Conservation (phyloP, 2,797 vertebrate genomes). For the Etheostoma nigrum region DNA sequence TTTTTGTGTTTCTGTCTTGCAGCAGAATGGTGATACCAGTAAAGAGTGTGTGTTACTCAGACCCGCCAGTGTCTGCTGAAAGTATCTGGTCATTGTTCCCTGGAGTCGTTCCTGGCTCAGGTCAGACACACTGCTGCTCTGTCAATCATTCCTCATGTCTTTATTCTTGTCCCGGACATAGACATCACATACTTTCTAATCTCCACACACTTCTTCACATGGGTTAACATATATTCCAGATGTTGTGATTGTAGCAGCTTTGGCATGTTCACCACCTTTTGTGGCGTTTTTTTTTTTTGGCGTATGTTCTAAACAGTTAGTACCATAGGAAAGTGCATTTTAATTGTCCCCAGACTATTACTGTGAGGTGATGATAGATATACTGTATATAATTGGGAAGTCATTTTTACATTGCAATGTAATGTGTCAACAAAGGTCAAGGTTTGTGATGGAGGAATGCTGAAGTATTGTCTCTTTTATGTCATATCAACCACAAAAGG, state of each 20-base stretch:
- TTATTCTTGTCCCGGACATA: constrained; percentile 51
- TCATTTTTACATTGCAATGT: constrained; percentile 60
- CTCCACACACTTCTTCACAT: constrained; percentile 48
- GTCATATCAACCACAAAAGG: constrained; percentile 82
- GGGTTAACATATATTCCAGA: constrained; percentile 77
- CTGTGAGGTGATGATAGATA: constrained; percentile 50
- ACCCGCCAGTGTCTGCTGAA: constrained; percentile 43
- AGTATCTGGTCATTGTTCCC: constrained; percentile 69
- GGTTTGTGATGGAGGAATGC: constrained; percentile 73
- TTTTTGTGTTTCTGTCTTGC: constrained; percentile 22
- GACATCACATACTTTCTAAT: constrained; percentile 59
- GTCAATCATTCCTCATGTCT: constrained; percentile 73
- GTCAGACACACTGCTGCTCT: constrained; percentile 67
- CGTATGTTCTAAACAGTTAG: neutral
- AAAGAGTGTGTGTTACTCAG: neutral
- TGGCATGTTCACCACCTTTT: constrained; percentile 13
- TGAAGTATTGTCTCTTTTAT: constrained; percentile 71
- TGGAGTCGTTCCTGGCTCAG: constrained; percentile 63
- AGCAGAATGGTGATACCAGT: neutral
- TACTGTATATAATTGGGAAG: constrained; percentile 50
- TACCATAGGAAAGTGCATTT: constrained; percentile 7
- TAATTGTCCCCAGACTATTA: constrained; percentile 30
- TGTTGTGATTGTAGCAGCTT: constrained; percentile 58
- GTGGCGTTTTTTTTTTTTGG: neutral
- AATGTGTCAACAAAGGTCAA: constrained; percentile 82